A percentile compares a stretch with the other conserved stretches of the same genome.
Conservation (phyloP, 2,888 invertebrate genomes). For the Pandemis heparana region DNA sequence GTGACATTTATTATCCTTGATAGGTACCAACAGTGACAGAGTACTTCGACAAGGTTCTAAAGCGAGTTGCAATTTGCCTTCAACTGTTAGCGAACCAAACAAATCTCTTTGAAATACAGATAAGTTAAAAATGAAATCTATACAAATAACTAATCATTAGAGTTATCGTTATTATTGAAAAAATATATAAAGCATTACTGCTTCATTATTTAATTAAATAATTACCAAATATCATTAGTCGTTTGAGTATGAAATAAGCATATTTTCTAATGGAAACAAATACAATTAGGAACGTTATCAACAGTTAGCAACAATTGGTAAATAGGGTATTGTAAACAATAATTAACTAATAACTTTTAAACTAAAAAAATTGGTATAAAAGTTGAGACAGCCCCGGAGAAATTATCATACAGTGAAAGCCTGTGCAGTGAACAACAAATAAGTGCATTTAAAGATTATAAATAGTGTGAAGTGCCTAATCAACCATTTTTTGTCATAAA, state of each 20-base stretch:
- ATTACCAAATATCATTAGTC: background rate
- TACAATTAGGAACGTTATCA: background rate
- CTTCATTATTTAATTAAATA: background rate
- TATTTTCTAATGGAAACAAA: background rate
- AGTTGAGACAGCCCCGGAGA: background rate
- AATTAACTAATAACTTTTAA: constrained; percentile 19
- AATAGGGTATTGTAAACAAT: constrained; percentile 16
- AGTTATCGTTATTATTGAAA: background rate
- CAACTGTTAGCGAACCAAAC: too few relatives aligned
- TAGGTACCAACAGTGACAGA: too few relatives aligned
- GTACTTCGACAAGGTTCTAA: too few relatives aligned
- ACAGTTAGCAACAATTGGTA: background rate
- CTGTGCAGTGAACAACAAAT: constrained; percentile 9
- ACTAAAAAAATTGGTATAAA: constrained; percentile 11
- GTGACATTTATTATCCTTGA: too few relatives aligned
- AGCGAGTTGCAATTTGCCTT: too few relatives aligned
- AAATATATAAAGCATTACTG: background rate
- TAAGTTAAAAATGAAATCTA: background rate
- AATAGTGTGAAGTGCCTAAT: background rate
- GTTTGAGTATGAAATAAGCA: background rate
- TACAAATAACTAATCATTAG: background rate
- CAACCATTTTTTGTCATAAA: constrained; percentile 26
- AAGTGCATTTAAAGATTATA: background rate
- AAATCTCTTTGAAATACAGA: too few relatives aligned
- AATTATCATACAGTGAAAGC: constrained; percentile 23